Base-by-base conservation (phyloP, 2,888 invertebrate genomes). In the Clanis bilineata region DNA sequence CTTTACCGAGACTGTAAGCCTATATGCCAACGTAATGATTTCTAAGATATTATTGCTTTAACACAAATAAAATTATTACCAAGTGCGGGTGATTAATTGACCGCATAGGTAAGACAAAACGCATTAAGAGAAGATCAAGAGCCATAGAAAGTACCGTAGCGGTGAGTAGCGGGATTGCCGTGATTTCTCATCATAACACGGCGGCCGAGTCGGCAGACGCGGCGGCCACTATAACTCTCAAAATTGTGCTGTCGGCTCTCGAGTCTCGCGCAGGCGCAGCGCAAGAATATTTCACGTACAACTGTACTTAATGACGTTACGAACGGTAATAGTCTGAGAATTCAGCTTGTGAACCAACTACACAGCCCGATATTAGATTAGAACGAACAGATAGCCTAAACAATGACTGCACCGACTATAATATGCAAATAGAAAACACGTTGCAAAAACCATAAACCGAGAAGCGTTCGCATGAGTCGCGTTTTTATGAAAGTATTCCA, bases 61-160 rank as follows among this genome's bases (percentile, higher is more conserved):
- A 39, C 25, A 72, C 68, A 68, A n/a, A 66, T 64, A 64, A 67
- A 71, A 64, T 66, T 64, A 73, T 69, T 76, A 73, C 72, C 71
- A 73, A 71, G 73, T 66, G 70, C 67, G 67, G 80, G 79, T 87
- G 85, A 90, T 89, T 89, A 88, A 90, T 89, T 85, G 85, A 80
- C 79, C 84, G 78, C 83, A 79, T 81, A 82, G 75, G 80, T 77
- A 83, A 86, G 83, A 85, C 85, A 83, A 85, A 86, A 83, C 82
- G 79, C 86, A 89, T 88, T 85, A 88, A 84, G 83, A 84, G 79
- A 81, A 82, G 83, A 85, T 84, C 82, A 82, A 79, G 78, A 80
- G 75, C 82, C 80, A 80, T 82, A 78, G 81, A 84, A 86, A 90
- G 89, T 90, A 90, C 91, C 90, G 90, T 90, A 89, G 84, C 84